Conservation (phyloP, 2,888 invertebrate genomes). For the Cheilosia vernalis region DNA sequence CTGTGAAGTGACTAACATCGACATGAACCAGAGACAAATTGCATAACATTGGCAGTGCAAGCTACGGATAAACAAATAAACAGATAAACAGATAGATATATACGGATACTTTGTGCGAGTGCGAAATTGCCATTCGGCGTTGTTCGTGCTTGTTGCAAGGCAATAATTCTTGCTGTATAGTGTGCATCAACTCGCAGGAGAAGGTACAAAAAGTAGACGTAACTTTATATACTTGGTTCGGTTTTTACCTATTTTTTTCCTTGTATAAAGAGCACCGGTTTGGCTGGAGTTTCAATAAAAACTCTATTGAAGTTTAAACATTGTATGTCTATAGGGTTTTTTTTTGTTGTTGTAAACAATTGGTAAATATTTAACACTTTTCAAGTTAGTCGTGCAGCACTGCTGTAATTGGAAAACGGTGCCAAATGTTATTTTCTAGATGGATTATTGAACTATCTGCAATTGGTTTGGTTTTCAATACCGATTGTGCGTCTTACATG, state of each 20-base stretch:
- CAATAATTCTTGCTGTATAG: slow-evolving; percentile 42
- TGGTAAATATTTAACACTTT: too few species aligned
- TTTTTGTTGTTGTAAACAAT: too few species aligned
- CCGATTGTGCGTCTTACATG: too few species aligned
- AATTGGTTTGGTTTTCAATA: too few species aligned
- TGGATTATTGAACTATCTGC: too few species aligned
- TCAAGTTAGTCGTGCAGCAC: too few species aligned
- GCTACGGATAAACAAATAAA: slow-evolving; percentile 1
- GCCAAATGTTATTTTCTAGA: too few species aligned
- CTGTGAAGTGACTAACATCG: slow-evolving; percentile 16
- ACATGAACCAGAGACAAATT: slow-evolving; percentile 49
- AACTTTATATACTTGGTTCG: background rate
- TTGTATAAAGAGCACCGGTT: background rate
- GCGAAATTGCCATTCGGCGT: slow-evolving; percentile 15
- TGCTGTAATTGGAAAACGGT: too few species aligned
- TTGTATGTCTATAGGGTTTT: too few species aligned
- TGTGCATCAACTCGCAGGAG: slow-evolving; percentile 9
- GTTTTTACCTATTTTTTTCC: background rate
- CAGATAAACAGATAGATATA: too few species aligned
- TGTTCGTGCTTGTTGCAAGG: slow-evolving; percentile 16
- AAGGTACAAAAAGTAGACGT: slow-evolving; percentile 1
- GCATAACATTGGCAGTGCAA: slow-evolving; percentile 26
- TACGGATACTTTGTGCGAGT: slow-evolving; percentile 33
- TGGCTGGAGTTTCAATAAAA: background rate
- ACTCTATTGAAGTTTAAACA: background rate